Conservation (phyloP, 2,113 vertebrate genomes). For the Xyliphius kryptos region DNA sequence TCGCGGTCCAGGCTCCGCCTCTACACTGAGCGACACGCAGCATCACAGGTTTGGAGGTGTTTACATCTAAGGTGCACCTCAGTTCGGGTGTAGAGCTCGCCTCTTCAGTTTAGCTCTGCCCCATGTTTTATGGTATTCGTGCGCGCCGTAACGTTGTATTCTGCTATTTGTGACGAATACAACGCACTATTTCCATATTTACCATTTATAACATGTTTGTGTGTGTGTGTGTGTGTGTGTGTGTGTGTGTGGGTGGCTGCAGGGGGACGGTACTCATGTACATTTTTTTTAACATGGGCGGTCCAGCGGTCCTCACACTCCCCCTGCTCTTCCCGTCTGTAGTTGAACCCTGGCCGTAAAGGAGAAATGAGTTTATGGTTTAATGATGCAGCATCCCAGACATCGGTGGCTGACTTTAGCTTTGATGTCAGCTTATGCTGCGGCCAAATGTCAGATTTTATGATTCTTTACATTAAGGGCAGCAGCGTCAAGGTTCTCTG, state of each 20-base stretch:
- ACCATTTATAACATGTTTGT: no score
- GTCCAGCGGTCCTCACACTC: constrained; percentile 38
- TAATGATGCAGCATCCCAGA: constrained; percentile 62
- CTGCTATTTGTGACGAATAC: no score
- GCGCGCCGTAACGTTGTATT: no score
- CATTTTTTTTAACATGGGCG: constrained; percentile 4
- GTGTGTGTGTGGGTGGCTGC: constrained; percentile 7
- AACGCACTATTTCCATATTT: no score
- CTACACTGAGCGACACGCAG: no score
- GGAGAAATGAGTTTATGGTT: constrained; percentile 57
- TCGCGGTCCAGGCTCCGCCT: no score
- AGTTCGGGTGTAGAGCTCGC: no score
- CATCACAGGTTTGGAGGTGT: no score
- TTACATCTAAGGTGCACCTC: no score
- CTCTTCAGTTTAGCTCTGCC: no score
- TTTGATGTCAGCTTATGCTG: constrained; percentile 48
- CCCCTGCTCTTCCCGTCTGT: constrained; percentile 45
- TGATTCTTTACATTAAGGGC: constrained; percentile 37
- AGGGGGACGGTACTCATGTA: constrained; percentile 44
- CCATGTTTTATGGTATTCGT: no score
- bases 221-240: no score
- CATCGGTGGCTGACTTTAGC: constrained; percentile 58
- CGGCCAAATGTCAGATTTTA: constrained; percentile 50
- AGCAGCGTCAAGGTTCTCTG: not conserved
- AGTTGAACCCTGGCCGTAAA: constrained; percentile 46